A percentile compares a stretch with the other conserved stretches of the same genome.
phyloP scores from a whole-genome alignment of 2,113 vertebrate species.

The Silurus glanis region DNA sequence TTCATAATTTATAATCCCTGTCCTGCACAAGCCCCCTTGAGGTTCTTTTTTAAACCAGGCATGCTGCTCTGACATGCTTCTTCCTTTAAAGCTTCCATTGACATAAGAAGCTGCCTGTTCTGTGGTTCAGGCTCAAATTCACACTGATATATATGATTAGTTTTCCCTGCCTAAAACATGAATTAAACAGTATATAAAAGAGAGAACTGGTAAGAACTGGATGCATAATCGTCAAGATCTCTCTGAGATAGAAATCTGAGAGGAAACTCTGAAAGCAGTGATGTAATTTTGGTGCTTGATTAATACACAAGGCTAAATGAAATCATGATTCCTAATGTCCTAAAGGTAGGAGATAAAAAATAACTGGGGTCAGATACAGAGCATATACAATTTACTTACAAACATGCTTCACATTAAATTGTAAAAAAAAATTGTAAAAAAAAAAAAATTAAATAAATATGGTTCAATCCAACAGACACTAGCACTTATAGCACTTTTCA shows the following conservation, averaged over 20 bases:
- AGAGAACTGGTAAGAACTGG: neutral
- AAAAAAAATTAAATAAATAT: too few species aligned
- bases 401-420: neutral
- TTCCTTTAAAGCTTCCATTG: slow-evolving; percentile 2
- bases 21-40: slow-evolving; percentile 4
- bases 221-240: neutral
- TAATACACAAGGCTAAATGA: neutral
- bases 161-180: neutral
- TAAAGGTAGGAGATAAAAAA: neutral
- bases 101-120: slow-evolving; percentile 13
- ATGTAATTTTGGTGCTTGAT: neutral
- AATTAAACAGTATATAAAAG: neutral
- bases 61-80: slow-evolving; percentile 27
- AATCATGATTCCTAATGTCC: neutral
- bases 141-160: neutral
- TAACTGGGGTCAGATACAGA: neutral
- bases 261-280: neutral
- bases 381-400: neutral
- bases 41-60: slow-evolving; percentile 23
- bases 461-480: neutral
- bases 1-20: slow-evolving; percentile 39
- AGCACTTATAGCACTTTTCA: neutral
- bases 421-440: neutral
- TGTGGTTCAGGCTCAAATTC: slow-evolving; percentile 1
- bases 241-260: neutral